Conservation (phyloP, 2,888 invertebrate genomes). For the Trissoscelio sp. region DNA sequence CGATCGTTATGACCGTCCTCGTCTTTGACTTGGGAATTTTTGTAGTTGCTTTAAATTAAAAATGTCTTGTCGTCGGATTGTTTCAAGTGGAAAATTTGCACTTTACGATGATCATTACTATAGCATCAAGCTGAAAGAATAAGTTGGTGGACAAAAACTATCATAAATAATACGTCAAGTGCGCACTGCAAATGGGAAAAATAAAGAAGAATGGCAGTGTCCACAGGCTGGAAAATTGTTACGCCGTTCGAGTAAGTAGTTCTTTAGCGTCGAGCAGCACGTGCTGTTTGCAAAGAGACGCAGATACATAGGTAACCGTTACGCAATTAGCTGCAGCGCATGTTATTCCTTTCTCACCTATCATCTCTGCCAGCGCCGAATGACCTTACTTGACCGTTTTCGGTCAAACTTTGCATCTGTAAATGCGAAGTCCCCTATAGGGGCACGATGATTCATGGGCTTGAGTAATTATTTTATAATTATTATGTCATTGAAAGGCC, state of each 20-base stretch:
- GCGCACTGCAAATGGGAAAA: constrained; percentile 47
- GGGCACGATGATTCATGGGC: background rate
- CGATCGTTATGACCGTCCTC: constrained; percentile 18
- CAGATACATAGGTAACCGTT: constrained; percentile 62
- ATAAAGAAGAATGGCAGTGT: constrained; percentile 60
- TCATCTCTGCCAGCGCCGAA: constrained; percentile 33
- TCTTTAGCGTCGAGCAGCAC: constrained; percentile 54
- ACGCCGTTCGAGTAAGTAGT: constrained; percentile 52
- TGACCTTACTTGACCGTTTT: constrained; percentile 49
- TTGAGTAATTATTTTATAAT: constrained; percentile 31
- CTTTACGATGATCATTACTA: constrained; percentile 42
- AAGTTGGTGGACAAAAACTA: constrained; percentile 40
- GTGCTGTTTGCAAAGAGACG: constrained; percentile 56
- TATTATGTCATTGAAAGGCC: constrained; percentile 14
- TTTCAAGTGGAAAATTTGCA: constrained; percentile 60
- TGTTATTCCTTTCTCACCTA: constrained; percentile 46
- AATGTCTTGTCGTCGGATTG: constrained; percentile 38
- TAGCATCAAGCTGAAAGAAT: constrained; percentile 29
- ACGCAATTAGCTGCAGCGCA: constrained; percentile 58
- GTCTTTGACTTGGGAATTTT: constrained; percentile 30
- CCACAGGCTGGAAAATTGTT: constrained; percentile 64
- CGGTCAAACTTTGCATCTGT: too few species aligned
- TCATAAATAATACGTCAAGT: constrained; percentile 61
- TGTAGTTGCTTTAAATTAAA: constrained; percentile 41
- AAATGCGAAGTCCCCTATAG: constrained; percentile 4